Evolutionary conservation across 2,888 invertebrate genomes (phyloP).

Genomic region (Hipparchia sbordonii): DNA sequence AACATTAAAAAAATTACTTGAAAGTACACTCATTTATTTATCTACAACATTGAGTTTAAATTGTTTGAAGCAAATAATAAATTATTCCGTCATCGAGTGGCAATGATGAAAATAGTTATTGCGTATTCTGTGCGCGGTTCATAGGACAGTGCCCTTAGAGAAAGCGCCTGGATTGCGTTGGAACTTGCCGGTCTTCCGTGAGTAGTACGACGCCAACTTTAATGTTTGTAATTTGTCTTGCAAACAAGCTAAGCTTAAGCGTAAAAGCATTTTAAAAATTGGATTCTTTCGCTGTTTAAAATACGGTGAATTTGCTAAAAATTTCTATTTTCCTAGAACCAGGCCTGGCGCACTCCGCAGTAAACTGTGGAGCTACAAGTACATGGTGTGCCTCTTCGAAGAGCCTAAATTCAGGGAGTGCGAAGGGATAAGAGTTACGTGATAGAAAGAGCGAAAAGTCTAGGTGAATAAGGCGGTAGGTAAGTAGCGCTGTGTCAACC

Average conservation of each 20-base stretch:
- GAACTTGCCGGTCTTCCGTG: constrained; percentile 54
- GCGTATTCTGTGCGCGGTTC: constrained; percentile 22
- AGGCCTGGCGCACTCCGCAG: too few relatives aligned
- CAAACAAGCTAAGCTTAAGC: constrained; percentile 26
- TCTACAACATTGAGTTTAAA: neutral
- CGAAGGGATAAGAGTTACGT: too few relatives aligned
- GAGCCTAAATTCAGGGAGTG: too few relatives aligned
- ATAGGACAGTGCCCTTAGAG: constrained; percentile 49
- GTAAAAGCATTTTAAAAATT: neutral
- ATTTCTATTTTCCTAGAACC: neutral
- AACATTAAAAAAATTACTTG: too few relatives aligned
- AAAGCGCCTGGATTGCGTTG: constrained; percentile 68
- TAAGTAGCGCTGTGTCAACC: too few relatives aligned
- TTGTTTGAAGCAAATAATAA: neutral
- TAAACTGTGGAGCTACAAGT: too few relatives aligned
- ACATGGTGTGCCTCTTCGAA: too few relatives aligned
- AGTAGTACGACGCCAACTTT: constrained; percentile 56
- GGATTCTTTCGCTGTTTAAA: neutral
- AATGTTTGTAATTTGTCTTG: constrained; percentile 51
- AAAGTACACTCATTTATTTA: too few relatives aligned
- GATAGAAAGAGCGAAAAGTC: too few relatives aligned
- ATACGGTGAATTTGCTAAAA: neutral
- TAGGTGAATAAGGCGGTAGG: too few relatives aligned
- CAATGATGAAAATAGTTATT: neutral
- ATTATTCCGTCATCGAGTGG: neutral